These are phyloP conservation scores for Pseudochromis fuscus DNA, from an alignment of 2,797 vertebrate species.

Conservation along the genomic window DNA sequence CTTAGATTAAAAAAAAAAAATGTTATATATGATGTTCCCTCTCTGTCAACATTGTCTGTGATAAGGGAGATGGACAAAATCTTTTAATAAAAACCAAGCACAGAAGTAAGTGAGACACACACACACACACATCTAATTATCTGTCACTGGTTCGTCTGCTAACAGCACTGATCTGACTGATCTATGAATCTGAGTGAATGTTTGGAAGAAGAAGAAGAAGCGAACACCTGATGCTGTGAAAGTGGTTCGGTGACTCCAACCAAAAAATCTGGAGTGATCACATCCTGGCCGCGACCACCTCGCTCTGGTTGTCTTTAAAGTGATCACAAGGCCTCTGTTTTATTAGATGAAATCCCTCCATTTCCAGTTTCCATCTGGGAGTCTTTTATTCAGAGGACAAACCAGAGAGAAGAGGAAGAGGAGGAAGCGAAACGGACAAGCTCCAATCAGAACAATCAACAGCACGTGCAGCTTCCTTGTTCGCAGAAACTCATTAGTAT, in stretches of 20 bases:
- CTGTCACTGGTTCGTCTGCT: constrained; percentile 55
- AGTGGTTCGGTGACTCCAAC: constrained; percentile 29
- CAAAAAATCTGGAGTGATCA: constrained; percentile 62
- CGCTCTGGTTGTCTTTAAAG: constrained; percentile 65
- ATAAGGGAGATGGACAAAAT: constrained; percentile 71
- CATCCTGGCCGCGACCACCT: constrained; percentile 52
- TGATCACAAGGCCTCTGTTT: constrained; percentile 79
- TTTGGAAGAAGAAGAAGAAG: constrained; percentile 48
- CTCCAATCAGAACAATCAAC: constrained; percentile 90
- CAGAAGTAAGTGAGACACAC: constrained; percentile 38
- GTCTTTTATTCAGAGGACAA: constrained; percentile 83
- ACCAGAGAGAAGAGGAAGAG: constrained; percentile 30
- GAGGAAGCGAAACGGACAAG: constrained; percentile 68
- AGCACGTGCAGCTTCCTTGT: constrained; percentile 84
- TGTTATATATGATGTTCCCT: constrained; percentile 65
- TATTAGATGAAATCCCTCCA: constrained; percentile 73
- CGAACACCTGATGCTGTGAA: constrained; percentile 57
- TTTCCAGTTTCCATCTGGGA: constrained; percentile 72
- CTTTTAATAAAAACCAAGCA: constrained; percentile 70
- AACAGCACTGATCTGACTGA: constrained; percentile 66
- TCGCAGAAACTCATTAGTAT: constrained; percentile 94
- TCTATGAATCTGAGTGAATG: constrained; percentile 62
- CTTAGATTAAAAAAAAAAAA: constrained; percentile 70
- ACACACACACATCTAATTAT: constrained; percentile 71
- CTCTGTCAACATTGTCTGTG: constrained; percentile 62